phyloP scores from a whole-genome alignment of 2,797 vertebrate genomes.

The Leucoraja ocellata region DNA sequence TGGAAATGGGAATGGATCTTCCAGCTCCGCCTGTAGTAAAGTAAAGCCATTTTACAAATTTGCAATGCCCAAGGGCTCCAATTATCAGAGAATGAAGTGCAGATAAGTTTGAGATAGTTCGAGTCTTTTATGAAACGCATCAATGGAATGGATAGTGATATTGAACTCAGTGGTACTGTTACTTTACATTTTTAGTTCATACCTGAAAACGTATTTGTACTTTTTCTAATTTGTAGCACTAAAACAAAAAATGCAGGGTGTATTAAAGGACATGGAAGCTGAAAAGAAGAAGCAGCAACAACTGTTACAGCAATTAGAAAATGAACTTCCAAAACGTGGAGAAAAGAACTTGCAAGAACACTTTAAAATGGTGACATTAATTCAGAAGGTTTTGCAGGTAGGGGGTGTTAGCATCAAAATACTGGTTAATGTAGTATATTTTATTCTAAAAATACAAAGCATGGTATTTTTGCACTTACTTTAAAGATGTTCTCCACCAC shows the following conservation, averaged over 20 bases:
- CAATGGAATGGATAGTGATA: not conserved
- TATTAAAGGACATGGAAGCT: constrained; percentile 44
- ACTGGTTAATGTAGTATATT: not conserved
- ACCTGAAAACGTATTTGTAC: not conserved
- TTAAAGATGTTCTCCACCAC: not conserved
- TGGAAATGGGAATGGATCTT: no score
- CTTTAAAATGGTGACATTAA: constrained; percentile 43
- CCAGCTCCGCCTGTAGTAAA: not conserved
- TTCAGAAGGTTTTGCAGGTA: constrained; percentile 63
- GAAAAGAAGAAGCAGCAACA: constrained; percentile 42
- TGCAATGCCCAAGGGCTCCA: not conserved
- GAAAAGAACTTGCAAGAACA: constrained; percentile 43
- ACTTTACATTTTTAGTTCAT: not conserved
- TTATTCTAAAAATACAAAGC: not conserved
- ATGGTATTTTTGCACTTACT: not conserved
- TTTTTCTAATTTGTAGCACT: constrained; percentile 46
- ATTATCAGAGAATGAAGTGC: not conserved
- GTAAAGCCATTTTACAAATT: not conserved
- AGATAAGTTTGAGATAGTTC: not conserved
- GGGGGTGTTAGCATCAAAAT: constrained; percentile 1
- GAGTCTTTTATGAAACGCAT: not conserved
- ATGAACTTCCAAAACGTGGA: constrained; percentile 37
- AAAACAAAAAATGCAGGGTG: constrained; percentile 45
- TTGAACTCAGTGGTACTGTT: not conserved
- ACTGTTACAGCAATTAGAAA: constrained; percentile 26